phyloP scores from a whole-genome alignment of 2,113 vertebrate species.

The Triplophysa tibetana region DNA sequence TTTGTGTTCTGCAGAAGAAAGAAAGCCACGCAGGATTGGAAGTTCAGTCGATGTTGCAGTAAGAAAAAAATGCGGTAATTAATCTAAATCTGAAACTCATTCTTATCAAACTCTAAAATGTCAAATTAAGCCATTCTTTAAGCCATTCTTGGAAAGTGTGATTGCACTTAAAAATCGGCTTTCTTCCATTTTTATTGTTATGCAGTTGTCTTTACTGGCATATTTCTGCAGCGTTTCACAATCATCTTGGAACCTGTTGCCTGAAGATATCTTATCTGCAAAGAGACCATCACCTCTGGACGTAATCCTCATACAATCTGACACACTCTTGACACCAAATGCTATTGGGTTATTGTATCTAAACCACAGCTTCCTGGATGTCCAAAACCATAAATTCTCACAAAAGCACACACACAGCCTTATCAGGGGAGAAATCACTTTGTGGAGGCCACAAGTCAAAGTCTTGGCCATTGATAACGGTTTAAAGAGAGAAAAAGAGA shows the following conservation, averaged over 20 bases:
- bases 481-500: background rate
- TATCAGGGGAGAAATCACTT: background rate
- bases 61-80: too few relatives aligned
- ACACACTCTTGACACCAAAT: conserved; percentile 26
- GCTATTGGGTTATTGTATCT: background rate
- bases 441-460: background rate
- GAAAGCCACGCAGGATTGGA: too few relatives aligned
- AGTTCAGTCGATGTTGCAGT: too few relatives aligned
- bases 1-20: too few relatives aligned
- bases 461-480: background rate
- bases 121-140: too few relatives aligned
- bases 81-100: too few relatives aligned
- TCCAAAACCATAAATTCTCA: background rate
- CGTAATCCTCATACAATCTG: background rate
- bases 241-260: conserved; percentile 8
- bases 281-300: background rate
- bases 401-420: background rate
- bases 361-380: conserved; percentile 17
- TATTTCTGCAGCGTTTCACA: background rate
- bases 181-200: background rate
- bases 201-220: background rate
- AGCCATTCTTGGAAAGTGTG: too few relatives aligned
- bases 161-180: background rate
- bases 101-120: too few relatives aligned
- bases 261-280: conserved; percentile 20